Evolutionary conservation across 2,113 vertebrate species (phyloP).

Genomic region (Neoarius graeffei): DNA sequence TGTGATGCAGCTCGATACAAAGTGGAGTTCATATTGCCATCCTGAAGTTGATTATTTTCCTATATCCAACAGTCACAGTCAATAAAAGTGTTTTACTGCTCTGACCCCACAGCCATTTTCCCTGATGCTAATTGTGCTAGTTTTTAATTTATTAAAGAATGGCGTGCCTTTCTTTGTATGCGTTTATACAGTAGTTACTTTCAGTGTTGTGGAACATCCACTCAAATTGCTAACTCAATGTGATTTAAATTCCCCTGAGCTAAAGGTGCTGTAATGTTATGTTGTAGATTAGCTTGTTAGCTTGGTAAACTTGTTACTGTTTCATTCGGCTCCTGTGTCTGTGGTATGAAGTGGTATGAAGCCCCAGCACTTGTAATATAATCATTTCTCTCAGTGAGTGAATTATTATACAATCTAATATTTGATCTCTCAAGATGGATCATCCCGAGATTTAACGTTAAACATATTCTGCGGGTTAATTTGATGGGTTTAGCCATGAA

Average conservation of each 20-base stretch:
- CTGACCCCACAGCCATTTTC: neutral
- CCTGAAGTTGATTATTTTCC: neutral
- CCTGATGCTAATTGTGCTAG: neutral
- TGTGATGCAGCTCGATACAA: no score
- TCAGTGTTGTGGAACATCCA: neutral
- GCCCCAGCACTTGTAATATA: neutral
- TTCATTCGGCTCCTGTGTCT: neutral
- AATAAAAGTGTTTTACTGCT: neutral
- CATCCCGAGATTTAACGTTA: neutral
- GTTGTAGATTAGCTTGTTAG: neutral
- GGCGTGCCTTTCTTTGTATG: neutral
- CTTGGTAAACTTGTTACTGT: no score
- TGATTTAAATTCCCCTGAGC: neutral
- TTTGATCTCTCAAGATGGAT: neutral
- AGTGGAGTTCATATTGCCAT: no score
- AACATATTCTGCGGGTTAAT: conserved; percentile 21
- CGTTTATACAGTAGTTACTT: neutral
- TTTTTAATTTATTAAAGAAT: neutral
- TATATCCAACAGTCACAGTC: neutral
- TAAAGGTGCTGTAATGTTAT: neutral
- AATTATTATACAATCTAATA: conserved; percentile 8
- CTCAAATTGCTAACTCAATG: no score
- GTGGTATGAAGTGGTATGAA: neutral
- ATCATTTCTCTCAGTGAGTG: conserved; percentile 6
- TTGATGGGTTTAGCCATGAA: conserved; percentile 15